phyloP scores from a whole-genome alignment of 2,113 vertebrate genomes.

The Oreocharis arfaki region DNA sequence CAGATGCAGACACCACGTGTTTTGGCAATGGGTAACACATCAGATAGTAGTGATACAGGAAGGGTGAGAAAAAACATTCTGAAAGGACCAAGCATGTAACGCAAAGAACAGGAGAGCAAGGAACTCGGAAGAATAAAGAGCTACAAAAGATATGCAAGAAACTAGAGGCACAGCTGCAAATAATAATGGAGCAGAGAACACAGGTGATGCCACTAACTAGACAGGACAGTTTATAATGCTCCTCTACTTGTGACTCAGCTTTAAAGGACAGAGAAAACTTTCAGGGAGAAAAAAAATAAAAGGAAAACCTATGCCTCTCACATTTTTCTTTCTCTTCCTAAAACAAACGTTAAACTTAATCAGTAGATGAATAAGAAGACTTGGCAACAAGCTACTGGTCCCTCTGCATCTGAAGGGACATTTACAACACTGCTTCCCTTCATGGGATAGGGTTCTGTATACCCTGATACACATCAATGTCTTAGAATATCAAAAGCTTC shows the following conservation, averaged over 20 bases:
- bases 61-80: constrained; percentile 36
- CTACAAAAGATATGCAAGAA: neutral
- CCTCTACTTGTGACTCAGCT: neutral
- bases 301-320: neutral
- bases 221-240: neutral
- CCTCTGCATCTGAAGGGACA: neutral
- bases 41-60: constrained; percentile 14
- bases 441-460: neutral
- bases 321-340: neutral
- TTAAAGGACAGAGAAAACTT: neutral
- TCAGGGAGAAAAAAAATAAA: neutral
- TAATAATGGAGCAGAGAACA: neutral
- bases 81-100: constrained; percentile 15
- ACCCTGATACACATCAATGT: neutral
- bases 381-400: neutral
- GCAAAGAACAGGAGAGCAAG: neutral
- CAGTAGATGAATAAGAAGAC: neutral
- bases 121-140: neutral
- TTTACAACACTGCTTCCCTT: neutral
- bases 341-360: neutral
- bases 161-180: constrained; percentile 6
- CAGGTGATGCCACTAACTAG: neutral
- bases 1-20: constrained; percentile 43
- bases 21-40: constrained; percentile 43
- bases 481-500: neutral